Evolutionary conservation across 2,888 invertebrate genomes (phyloP), one percentile per base, ranked within the genome.

Genomic region (Dioctria linearis): DNA sequence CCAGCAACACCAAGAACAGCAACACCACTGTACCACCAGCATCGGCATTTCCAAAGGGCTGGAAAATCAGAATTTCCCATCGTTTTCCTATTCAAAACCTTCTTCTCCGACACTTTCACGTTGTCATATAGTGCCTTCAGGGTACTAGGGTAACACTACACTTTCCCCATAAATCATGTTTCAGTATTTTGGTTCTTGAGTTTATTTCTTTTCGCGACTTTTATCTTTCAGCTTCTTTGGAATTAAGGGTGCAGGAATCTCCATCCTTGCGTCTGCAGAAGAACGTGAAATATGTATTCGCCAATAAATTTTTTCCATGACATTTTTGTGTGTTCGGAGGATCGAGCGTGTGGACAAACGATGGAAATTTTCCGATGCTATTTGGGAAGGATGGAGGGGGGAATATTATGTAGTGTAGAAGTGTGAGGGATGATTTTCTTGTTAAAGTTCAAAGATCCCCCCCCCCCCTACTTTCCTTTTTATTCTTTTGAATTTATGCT

Each of bases 241-340:
- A 46, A 76, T 76, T 76, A 43, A n/a, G 37, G 25, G 46, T 49
- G 49, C 63, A 37, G 39, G 51, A 76, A 76, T 63, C 4, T 63
- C 63, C 3, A 39, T 37, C 63, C 49, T 25, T 4, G 2, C 39
- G 63, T 76, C 25, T 76, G 43, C 46, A 39, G 25, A 63, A 46
- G 63, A 76, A 76, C 61, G 76, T 63, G 25, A 76, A 76, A 76
- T 63, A 25, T 25, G 25, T 25, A 76, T 76, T 76, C 61, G 9
- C 76, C 61, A 76, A 76, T 63, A 63, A 76, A 76, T 63, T 49
- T 73, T 63, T 76, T 63, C 43, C 73, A 59, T 73, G 73, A 54
- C 59, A 73, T 73, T 57, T 59, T 73, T 73, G 73, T 57, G 59
- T 73, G 59, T 42, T 11, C 2, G 54, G 11, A 25, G 25, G 2